phyloP scores from a whole-genome alignment of 2,888 invertebrate genomes.

The Cryptocephalus moraei region DNA sequence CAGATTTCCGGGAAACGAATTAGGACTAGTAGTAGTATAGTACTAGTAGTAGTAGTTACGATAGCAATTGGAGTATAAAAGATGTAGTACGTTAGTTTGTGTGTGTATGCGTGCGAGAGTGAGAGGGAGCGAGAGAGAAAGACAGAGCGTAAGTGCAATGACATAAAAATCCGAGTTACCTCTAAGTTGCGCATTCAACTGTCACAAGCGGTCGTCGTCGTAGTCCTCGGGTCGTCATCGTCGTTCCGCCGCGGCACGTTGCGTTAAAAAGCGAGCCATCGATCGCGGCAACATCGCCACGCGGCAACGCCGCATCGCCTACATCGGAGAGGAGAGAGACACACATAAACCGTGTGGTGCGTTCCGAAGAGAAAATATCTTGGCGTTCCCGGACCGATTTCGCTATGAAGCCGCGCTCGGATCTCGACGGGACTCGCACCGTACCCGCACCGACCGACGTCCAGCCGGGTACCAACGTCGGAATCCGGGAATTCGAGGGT shows the following conservation, averaged over 20 bases:
- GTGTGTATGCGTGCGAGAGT: no score
- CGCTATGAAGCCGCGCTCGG: slow-evolving; percentile 15
- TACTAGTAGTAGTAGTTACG: no score
- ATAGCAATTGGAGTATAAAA: no score
- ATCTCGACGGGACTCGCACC: slow-evolving; percentile 25
- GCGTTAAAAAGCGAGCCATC: slow-evolving; percentile 20
- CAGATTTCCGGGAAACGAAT: no score
- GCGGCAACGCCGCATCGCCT: slow-evolving; percentile 31
- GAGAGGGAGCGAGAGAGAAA: no score
- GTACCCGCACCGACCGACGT: slow-evolving; percentile 9
- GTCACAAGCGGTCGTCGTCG: slow-evolving; percentile 25
- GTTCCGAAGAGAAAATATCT: slow-evolving; percentile 34
- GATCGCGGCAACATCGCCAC: slow-evolving; percentile 20
- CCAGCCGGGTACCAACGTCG: slow-evolving; percentile 18
- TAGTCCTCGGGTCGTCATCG: no score
- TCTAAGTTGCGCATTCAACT: slow-evolving; percentile 31
- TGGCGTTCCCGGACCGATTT: slow-evolving; percentile 23
- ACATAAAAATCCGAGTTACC: slow-evolving; percentile 32
- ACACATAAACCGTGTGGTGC: slow-evolving; percentile 10
- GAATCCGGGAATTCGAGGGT: slow-evolving; percentile 15
- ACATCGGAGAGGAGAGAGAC: slow-evolving; percentile 21
- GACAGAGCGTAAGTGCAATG: slow-evolving; percentile 18
- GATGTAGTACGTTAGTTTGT: no score
- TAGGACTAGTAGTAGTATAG: no score
- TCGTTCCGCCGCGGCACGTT: slow-evolving; percentile 21